These are phyloP conservation scores for Eulemur macaco DNA, from an alignment of 2,113 vertebrate species.

Conservation along the genomic window DNA sequence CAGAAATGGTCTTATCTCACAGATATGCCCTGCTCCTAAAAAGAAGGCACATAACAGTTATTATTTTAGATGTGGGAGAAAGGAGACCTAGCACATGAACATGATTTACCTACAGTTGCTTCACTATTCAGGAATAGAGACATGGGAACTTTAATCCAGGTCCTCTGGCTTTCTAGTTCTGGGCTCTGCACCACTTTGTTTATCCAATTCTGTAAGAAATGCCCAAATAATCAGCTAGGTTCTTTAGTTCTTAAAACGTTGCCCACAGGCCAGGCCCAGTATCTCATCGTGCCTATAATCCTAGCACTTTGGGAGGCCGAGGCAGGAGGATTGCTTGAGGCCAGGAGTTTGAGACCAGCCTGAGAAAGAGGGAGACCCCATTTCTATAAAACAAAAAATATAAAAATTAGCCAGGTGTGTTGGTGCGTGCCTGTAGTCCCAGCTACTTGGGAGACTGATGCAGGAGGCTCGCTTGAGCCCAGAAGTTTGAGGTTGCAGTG, in stretches of 20 bases:
- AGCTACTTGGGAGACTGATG: too few species aligned
- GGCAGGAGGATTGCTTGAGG: too few species aligned
- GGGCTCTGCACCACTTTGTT: constrained; percentile 1
- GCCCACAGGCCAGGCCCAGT: too few species aligned
- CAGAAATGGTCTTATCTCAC: constrained; percentile 50
- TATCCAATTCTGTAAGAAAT: constrained; percentile 29
- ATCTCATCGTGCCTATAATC: too few species aligned
- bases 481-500: too few species aligned
- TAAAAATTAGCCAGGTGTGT: too few species aligned
- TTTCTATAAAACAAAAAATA: too few species aligned
- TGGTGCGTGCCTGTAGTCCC: too few species aligned
- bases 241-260: not conserved
- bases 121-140: not conserved
- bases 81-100: constrained; percentile 1
- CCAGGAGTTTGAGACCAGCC: too few species aligned
- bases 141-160: not conserved
- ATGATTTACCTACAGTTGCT: constrained; percentile 47
- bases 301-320: too few species aligned
- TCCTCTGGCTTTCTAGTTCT: constrained; percentile 20
- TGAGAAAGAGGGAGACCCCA: too few species aligned
- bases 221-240: not conserved
- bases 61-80: constrained; percentile 38
- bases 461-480: too few species aligned
- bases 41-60: constrained; percentile 28
- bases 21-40: constrained; percentile 19